Evolutionary conservation across 2,888 invertebrate species (phyloP).

Genomic region (Oscheius sp.): DNA sequence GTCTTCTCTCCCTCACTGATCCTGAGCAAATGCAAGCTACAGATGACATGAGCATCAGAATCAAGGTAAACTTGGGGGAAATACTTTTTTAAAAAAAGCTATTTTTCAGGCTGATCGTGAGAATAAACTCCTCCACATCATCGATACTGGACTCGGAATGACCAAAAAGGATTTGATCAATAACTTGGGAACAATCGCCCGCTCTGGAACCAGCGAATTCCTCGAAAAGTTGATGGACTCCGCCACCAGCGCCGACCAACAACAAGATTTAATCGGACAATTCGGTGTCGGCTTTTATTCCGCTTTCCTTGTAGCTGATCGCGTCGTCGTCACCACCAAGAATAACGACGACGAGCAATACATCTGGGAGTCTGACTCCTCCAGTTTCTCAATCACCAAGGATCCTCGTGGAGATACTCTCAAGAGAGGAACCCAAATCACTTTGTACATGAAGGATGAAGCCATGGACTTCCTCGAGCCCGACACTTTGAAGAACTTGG

Average conservation of each 20-base stretch:
- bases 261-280: conserved; percentile 87
- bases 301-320: conserved; percentile 93
- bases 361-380: conserved; percentile 97
- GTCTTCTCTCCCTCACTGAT: conserved; percentile 89
- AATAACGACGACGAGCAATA: conserved; percentile 91
- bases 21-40: conserved; percentile 81
- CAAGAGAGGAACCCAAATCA: conserved; percentile 82
- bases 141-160: conserved; percentile 90
- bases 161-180: conserved; percentile 89
- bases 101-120: conserved; percentile 83
- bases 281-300: conserved; percentile 99
- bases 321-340: conserved; percentile 93
- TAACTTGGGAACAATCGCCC: conserved; percentile 95
- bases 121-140: conserved; percentile 87
- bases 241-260: conserved; percentile 62
- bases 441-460: conserved; percentile 92
- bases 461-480: conserved; percentile 93
- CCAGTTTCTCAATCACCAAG: conserved; percentile 85
- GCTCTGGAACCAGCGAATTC: conserved; percentile 70
- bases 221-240: conserved; percentile 67
- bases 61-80: conserved; percentile 75
- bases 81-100: neutral
- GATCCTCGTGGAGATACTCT: conserved; percentile 91
- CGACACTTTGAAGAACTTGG: conserved; percentile 86
- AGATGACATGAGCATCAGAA: conserved; percentile 86